A percentile compares a stretch with the other conserved stretches of the same genome.
phyloP scores from a whole-genome alignment of 2,113 vertebrate genomes.

The Camarhynchus parvulus region DNA sequence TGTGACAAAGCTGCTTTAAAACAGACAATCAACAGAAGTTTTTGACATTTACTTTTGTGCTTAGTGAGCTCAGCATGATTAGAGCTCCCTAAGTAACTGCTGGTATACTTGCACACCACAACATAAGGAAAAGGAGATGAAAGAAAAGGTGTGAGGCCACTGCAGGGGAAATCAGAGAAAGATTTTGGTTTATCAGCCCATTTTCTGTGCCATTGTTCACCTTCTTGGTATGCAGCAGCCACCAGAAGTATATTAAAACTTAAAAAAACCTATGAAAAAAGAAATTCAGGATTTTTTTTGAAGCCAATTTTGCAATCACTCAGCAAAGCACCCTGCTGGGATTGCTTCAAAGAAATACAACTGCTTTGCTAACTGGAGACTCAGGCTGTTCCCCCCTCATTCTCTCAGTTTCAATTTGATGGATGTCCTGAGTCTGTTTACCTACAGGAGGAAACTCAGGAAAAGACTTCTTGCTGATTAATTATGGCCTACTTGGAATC shows the following conservation, averaged over 20 bases:
- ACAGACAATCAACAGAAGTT: background rate
- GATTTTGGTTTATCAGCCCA: background rate
- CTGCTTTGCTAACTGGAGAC: background rate
- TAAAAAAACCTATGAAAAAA: background rate
- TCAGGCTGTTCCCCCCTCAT: background rate
- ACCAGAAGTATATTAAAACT: background rate
- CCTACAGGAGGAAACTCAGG: background rate
- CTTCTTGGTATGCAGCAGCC: background rate
- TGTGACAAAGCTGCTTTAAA: background rate
- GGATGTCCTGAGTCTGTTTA: slow-evolving; percentile 1
- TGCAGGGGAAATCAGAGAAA: background rate
- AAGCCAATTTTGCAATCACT: background rate
- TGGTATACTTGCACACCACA: background rate
- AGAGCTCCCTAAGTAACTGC: background rate
- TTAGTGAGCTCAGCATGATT: background rate
- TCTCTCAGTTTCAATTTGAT: background rate
- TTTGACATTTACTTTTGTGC: background rate
- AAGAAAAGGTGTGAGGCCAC: background rate
- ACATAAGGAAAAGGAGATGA: background rate
- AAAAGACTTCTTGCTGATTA: slow-evolving; percentile 44
- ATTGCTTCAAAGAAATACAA: background rate
- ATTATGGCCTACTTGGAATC: slow-evolving; percentile 19
- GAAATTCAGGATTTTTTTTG: background rate
- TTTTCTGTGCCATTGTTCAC: background rate
- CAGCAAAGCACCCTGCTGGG: background rate